Percentiles rank a stretch among this genome's conserved stretches.
These are phyloP conservation scores for Rhingia campestris DNA, from an alignment of 2,888 invertebrate genomes.

Conservation along the genomic window DNA sequence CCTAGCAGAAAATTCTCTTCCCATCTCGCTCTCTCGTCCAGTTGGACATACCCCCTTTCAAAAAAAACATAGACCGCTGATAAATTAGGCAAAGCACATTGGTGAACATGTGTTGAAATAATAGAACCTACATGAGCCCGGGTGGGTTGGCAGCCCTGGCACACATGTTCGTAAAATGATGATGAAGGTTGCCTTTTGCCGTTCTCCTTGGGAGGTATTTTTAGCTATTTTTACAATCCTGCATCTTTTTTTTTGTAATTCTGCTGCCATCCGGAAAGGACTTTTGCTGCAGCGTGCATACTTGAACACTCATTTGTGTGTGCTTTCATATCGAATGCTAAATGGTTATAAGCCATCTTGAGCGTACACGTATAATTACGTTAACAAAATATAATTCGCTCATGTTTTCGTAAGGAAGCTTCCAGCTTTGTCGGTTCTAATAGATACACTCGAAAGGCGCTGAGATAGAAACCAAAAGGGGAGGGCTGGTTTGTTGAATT, in stretches of 20 bases:
- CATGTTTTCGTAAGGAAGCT: neutral
- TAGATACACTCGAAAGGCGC: neutral
- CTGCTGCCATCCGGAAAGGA: constrained; percentile 2
- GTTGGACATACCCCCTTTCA: neutral
- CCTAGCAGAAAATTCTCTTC: constrained; percentile 13
- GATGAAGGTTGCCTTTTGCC: constrained; percentile 13
- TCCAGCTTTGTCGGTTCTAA: no score
- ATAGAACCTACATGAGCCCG: constrained; percentile 23
- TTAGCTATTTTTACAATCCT: neutral
- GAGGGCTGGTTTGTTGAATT: neutral
- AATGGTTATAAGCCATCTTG: neutral
- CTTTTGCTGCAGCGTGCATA: neutral
- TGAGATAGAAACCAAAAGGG: neutral
- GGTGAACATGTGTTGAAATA: constrained; percentile 68
- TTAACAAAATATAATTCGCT: neutral
- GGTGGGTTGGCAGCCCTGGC: neutral
- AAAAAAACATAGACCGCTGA: constrained; percentile 51
- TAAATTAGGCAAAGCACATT: constrained; percentile 69
- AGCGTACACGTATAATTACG: constrained; percentile 2
- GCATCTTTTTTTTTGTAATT: constrained; percentile 17
- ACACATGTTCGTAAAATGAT: constrained; percentile 32
- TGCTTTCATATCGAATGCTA: constrained; percentile 3
- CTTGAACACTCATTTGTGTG: neutral
- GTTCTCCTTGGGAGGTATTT: neutral
- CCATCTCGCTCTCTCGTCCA: neutral